Evolutionary conservation across 2,797 vertebrate genomes (phyloP).

Genomic region (Chrosomus eos): DNA sequence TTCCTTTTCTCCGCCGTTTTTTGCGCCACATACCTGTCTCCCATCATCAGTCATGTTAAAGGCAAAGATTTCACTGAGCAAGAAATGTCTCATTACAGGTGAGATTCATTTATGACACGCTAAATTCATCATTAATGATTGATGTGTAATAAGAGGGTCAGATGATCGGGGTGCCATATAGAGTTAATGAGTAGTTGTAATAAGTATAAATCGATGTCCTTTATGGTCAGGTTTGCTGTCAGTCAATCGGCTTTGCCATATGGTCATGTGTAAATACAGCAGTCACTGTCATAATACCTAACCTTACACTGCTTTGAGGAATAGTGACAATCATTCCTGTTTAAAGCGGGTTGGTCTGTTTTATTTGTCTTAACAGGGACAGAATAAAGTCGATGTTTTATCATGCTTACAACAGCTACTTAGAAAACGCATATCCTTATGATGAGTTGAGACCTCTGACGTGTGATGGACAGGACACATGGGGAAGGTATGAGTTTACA

Average conservation of each 20-base stretch:
- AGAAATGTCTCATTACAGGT: constrained; percentile 69
- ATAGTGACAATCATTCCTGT: neutral
- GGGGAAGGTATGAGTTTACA: constrained; percentile 86
- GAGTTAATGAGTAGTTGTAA: neutral
- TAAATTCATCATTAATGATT: neutral
- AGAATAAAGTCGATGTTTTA: constrained; percentile 96
- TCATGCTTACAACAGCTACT: constrained; percentile 97
- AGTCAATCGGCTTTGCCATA: neutral
- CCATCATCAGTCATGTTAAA: constrained; percentile 56
- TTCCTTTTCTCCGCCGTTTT: constrained; percentile 59
- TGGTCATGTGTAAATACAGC: neutral
- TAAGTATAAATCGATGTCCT: neutral
- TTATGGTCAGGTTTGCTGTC: neutral
- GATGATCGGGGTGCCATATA: neutral
- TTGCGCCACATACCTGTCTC: constrained; percentile 56
- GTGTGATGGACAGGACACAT: constrained; percentile 96
- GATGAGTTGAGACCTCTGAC: constrained; percentile 95
- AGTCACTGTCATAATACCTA: neutral
- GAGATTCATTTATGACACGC: neutral
- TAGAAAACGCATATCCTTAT: constrained; percentile 93
- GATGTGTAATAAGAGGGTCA: neutral
- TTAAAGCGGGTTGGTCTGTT: neutral
- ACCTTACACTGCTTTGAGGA: neutral
- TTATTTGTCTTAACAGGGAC: constrained; percentile 75
- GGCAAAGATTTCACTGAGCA: constrained; percentile 56